Percentiles rank a stretch among this genome's conserved stretches.
Conservation (phyloP, 2,797 vertebrate genomes). For the Coracias cyanogaster region DNA sequence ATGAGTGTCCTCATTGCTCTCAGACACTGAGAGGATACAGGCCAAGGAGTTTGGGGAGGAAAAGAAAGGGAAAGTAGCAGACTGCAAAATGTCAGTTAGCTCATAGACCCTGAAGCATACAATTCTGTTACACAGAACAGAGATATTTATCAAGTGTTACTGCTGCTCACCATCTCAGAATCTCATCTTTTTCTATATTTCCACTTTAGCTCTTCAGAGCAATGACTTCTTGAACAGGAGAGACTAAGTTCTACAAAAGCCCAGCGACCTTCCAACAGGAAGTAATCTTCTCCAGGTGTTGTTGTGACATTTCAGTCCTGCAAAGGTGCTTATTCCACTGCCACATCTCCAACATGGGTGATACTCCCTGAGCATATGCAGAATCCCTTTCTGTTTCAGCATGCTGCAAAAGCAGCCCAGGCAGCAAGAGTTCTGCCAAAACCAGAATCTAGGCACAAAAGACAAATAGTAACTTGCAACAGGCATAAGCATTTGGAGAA, state of each 20-base stretch:
- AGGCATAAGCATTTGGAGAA: background rate
- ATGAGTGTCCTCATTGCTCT: background rate
- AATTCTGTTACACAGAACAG: background rate
- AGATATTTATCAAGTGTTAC: background rate
- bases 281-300: background rate
- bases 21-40: fast-evolving
- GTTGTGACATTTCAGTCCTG: background rate
- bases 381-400: background rate
- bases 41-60: background rate
- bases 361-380: background rate
- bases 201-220: background rate
- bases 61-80: background rate
- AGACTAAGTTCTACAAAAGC: background rate
- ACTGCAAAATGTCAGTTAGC: background rate
- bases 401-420: background rate
- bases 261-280: background rate
- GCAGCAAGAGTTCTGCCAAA: background rate
- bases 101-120: background rate
- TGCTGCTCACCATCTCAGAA: background rate
- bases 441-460: background rate
- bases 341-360: background rate
- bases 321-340: background rate
- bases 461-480: background rate
- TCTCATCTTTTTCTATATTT: background rate
- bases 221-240: background rate